These are phyloP conservation scores for Acanthiza pusilla DNA, from an alignment of 2,797 vertebrate species.

Conservation along the genomic window DNA sequence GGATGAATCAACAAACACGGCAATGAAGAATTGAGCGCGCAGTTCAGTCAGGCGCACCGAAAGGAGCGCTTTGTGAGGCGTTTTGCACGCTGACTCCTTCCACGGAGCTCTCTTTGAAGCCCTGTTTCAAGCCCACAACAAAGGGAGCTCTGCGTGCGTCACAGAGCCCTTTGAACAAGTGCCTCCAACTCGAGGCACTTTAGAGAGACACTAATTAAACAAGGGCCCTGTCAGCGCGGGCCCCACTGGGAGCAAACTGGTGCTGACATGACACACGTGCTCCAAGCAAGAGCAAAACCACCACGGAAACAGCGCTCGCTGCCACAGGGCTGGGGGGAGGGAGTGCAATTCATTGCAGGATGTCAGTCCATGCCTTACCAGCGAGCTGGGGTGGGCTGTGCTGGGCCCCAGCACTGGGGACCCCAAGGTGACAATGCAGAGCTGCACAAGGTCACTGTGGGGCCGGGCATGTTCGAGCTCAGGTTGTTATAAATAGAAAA, in stretches of 20 bases:
- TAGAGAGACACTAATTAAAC: neutral
- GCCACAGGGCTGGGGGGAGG: neutral
- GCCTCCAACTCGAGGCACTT: neutral
- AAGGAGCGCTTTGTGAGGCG: neutral
- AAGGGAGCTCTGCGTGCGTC: neutral
- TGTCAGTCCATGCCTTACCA: neutral
- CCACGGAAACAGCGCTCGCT: neutral
- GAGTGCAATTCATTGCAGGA: neutral
- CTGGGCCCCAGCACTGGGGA: rapidly evolving
- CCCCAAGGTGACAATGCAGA: rapidly evolving
- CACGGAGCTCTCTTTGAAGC: neutral
- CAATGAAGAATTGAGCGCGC: neutral
- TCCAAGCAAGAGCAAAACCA: neutral
- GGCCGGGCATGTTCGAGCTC: neutral
- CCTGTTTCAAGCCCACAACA: neutral
- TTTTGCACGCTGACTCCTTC: neutral
- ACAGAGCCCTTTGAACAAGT: neutral
- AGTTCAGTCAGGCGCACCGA: neutral
- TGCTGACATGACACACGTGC: neutral
- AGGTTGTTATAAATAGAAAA: neutral
- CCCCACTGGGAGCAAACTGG: neutral
- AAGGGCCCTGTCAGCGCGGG: neutral
- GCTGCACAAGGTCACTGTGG: rapidly evolving
- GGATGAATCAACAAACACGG: neutral
- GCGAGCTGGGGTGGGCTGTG: neutral